Evolutionary conservation across 2,113 vertebrate genomes (phyloP), one percentile per base, ranked within the genome.

Genomic region (Phrynosoma blainvillii): DNA sequence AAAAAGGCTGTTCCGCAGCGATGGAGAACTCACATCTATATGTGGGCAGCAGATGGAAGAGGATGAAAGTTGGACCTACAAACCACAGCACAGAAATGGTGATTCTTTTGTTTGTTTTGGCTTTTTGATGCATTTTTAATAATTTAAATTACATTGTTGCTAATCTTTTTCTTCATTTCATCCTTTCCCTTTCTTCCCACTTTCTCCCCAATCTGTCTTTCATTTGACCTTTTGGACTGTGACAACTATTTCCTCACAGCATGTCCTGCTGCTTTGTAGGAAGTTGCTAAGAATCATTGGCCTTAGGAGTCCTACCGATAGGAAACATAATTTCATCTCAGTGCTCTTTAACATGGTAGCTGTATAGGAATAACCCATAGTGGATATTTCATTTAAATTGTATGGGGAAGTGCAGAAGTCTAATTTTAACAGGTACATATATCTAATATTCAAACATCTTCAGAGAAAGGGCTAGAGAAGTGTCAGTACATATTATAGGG

Each of bases 1-100:
- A 94, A 97, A 98, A 91, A 98, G 97, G 90, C 93, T 99, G 86
- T 99, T 99, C 91, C 98, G 97, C 93, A 99, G 98, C 91, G 98
- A 98, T 94, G 97, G 95, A 18, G 98, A 98, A 74, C 97, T 99
- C 90, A 95, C 96, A 25, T 95, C 96, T 5, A 95, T 85, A 86
- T 96, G 87, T 73, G 88, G 93, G 87, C 95, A 95, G 75, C 96
- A 96, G 94, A 95, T 96, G 90, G 96, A 94, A 0, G 95, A 94
- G 0, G 98, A 98, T 1, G 98, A 98, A 78, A 95, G 95, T 91
- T 99, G 98, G 98, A 98, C 96, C 83, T 98, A 98, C 95, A 95
- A 96, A 79, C 97, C 97, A 77, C 98, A 96, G 89, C 97, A 97
- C 93, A 97, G 95, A 94, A 98, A 96, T 98, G 98, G 99, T 99